A percentile compares a stretch with the other conserved stretches of the same genome.
These are phyloP conservation scores for Mormyrops boulengeri DNA, from an alignment of 2,797 vertebrate genomes.

Conservation along the genomic window DNA sequence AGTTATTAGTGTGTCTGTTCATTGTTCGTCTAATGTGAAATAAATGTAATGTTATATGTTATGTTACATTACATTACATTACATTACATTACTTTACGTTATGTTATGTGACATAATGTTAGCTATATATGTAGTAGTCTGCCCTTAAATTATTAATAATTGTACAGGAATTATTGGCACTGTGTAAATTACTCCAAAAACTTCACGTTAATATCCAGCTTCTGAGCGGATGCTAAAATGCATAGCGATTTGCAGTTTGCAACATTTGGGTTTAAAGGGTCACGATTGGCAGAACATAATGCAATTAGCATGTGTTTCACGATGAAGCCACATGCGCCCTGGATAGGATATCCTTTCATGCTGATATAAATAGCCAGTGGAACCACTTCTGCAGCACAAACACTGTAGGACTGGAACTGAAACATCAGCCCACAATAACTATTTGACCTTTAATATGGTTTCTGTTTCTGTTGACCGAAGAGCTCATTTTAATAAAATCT, in stretches of 20 bases:
- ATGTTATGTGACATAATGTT: not conserved
- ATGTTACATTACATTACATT: not conserved
- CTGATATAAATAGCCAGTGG: not conserved
- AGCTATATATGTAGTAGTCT: not conserved
- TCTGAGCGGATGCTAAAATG: not conserved
- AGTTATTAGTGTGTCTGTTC: not conserved
- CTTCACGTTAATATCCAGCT: not conserved
- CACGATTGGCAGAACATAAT: not conserved
- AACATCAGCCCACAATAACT: not conserved
- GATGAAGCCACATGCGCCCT: not conserved
- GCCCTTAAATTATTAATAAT: not conserved
- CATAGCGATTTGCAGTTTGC: not conserved
- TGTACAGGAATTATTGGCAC: not conserved
- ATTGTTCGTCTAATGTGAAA: not conserved
- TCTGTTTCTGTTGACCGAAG: not conserved
- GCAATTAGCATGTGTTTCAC: not conserved
- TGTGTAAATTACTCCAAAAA: not conserved
- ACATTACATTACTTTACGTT: not conserved
- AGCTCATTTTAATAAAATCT: not conserved
- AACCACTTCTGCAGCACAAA: not conserved
- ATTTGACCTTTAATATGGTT: not conserved
- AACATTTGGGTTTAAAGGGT: not conserved
- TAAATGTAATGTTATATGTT: not conserved
- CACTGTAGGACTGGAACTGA: not conserved
- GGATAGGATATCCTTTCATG: not conserved